A percentile compares a stretch with the other conserved stretches of the same genome.
Conservation (phyloP, 1,140 invertebrate genomes). For the Polypedilum vanderplanki region DNA sequence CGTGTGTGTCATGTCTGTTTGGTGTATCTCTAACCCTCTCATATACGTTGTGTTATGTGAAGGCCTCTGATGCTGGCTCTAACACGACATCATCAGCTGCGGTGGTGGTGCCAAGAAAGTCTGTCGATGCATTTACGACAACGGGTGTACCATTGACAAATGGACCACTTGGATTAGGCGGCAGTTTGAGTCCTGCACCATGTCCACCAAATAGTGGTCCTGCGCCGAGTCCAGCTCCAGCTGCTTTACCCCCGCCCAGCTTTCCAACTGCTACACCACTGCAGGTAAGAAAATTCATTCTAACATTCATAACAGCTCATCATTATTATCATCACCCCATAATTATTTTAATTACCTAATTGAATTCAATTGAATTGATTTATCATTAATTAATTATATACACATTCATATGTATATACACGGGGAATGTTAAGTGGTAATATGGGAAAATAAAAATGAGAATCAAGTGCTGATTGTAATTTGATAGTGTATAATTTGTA, state of each 20-base stretch:
- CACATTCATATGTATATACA: neutral
- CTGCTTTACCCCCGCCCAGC: slow-evolving; percentile 31
- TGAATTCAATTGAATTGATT: slow-evolving; percentile 15
- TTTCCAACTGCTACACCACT: slow-evolving; percentile 31
- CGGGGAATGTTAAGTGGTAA: neutral
- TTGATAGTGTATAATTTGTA: slow-evolving; percentile 19
- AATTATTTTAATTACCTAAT: slow-evolving; percentile 7
- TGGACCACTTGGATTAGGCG: slow-evolving; percentile 35
- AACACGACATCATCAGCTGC: neutral
- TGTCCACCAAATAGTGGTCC: slow-evolving; percentile 3
- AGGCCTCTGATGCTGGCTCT: slow-evolving; percentile 26
- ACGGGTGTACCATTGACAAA: slow-evolving; percentile 31
- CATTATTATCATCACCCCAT: neutral
- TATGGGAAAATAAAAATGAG: neutral
- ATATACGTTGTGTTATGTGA: neutral
- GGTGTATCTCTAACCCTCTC: neutral
- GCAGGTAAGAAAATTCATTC: slow-evolving; percentile 30
- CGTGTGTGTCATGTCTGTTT: neutral
- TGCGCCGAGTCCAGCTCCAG: slow-evolving; percentile 29
- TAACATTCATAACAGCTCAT: neutral
- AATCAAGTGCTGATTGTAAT: slow-evolving; percentile 10
- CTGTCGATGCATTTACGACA: neutral
- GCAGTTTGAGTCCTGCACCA: slow-evolving; percentile 32
- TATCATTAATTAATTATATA: slow-evolving; percentile 8
- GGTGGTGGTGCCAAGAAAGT: slow-evolving; percentile 23